These are phyloP conservation scores for Alsophila aescularia DNA, from an alignment of 2,888 invertebrate genomes.

Conservation along the genomic window DNA sequence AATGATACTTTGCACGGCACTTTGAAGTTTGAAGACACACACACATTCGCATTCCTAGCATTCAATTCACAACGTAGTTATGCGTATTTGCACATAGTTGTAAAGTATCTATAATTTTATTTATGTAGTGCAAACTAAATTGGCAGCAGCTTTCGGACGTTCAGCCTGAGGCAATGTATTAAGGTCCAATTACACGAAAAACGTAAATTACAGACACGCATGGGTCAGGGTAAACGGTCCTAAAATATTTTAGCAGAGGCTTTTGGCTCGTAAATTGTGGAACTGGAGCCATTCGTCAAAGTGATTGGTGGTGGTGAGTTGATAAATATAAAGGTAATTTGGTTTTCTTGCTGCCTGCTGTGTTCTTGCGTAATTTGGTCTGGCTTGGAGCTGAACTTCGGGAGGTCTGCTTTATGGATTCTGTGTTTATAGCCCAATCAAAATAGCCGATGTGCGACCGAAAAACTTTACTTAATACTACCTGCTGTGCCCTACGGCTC, in stretches of 20 bases:
- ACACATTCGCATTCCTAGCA: too few species aligned
- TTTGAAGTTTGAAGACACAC: too few species aligned
- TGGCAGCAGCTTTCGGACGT: conserved; percentile 36
- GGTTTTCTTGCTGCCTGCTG: neutral
- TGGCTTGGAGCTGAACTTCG: neutral
- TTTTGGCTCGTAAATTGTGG: conserved; percentile 54
- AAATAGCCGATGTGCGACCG: too few species aligned
- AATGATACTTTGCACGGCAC: too few species aligned
- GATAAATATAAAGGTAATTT: conserved; percentile 20
- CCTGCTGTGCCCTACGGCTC: too few species aligned
- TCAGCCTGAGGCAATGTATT: conserved; percentile 59
- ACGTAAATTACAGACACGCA: conserved; percentile 59
- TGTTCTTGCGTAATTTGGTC: neutral
- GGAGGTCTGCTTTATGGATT: too few species aligned
- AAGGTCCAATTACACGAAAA: conserved; percentile 60
- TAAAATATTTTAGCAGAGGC: conserved; percentile 52
- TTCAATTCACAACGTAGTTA: too few species aligned
- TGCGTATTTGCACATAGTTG: neutral
- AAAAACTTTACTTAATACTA: too few species aligned
- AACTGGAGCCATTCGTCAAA: conserved; percentile 45
- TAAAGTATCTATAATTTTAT: neutral
- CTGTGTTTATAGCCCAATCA: too few species aligned
- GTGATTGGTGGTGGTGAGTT: conserved; percentile 30
- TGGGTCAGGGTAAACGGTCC: conserved; percentile 32
- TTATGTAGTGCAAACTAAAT: conserved; percentile 23